phyloP scores from a whole-genome alignment of 2,888 invertebrate species.

The Eustalomyia histrio region DNA sequence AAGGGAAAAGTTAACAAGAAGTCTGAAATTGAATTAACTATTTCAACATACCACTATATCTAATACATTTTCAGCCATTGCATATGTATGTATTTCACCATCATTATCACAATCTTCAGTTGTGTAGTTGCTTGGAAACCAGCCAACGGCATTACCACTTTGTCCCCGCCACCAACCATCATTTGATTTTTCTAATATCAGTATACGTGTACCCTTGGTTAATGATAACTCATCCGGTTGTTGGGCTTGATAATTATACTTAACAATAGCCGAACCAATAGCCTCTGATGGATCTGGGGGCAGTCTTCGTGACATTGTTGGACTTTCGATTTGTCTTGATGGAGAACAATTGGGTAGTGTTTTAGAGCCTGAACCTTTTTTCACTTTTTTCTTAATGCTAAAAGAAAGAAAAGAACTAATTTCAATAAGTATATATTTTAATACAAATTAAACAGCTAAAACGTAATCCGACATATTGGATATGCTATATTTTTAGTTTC shows the following conservation, averaged over 20 bases:
- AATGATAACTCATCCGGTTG: constrained; percentile 97
- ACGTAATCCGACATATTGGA: too few relatives aligned
- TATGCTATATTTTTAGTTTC: too few relatives aligned
- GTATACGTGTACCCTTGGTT: constrained; percentile 95
- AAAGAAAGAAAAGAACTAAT: constrained; percentile 64
- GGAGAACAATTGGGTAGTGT: constrained; percentile 92
- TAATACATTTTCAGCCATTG: constrained; percentile 96
- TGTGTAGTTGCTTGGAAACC: constrained; percentile 99
- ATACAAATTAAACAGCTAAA: too few relatives aligned
- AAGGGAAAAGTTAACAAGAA: constrained; percentile 5
- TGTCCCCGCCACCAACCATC: constrained; percentile 99
- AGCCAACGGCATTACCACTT: constrained; percentile 82
- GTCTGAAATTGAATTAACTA: not conserved
- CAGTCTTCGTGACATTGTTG: constrained; percentile 86
- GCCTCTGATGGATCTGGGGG: constrained; percentile 93
- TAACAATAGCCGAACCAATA: constrained; percentile 93
- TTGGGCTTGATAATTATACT: constrained; percentile 97
- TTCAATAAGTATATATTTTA: not conserved
- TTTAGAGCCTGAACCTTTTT: constrained; percentile 90
- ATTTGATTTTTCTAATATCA: constrained; percentile 98
- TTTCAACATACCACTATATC: constrained; percentile 88
- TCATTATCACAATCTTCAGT: constrained; percentile 93
- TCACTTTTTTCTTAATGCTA: constrained; percentile 92
- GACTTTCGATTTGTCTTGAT: constrained; percentile 88
- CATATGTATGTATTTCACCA: constrained; percentile 93